Evolutionary conservation across 2,888 invertebrate genomes (phyloP).

Genomic region (Spodoptera littoralis): DNA sequence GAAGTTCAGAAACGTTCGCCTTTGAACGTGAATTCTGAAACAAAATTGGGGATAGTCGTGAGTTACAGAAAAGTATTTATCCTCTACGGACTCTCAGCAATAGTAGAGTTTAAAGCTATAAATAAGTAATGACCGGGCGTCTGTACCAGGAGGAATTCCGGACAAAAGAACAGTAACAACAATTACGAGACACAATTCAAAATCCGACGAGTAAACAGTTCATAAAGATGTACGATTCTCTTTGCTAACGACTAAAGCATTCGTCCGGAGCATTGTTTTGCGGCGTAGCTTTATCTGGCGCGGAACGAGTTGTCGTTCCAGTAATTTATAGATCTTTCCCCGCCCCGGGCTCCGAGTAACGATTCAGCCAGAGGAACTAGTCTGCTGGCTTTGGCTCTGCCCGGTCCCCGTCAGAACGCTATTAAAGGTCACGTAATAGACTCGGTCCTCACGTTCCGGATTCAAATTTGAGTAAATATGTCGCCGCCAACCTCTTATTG

Average conservation of each 20-base stretch:
- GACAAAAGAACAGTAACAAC: conserved; percentile 66
- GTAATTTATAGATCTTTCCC: conserved; percentile 87
- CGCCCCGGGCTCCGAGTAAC: conserved; percentile 81
- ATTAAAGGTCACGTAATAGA: conserved; percentile 85
- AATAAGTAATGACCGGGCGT: conserved; percentile 54
- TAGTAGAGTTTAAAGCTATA: conserved; percentile 55
- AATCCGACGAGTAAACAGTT: conserved; percentile 79
- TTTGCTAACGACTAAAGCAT: conserved; percentile 81
- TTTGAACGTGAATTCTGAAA: conserved; percentile 83
- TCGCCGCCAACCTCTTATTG: conserved; percentile 74
- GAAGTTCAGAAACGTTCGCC: conserved; percentile 87
- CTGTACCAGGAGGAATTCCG: conserved; percentile 50
- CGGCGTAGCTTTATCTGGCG: conserved; percentile 86
- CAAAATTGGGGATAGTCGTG: conserved; percentile 80
- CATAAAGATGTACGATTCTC: conserved; percentile 83
- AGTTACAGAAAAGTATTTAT: conserved; percentile 75
- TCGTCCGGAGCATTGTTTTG: conserved; percentile 86
- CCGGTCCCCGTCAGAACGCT: conserved; percentile 71
- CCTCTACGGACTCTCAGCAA: conserved; percentile 57
- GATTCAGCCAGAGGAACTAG: conserved; percentile 73
- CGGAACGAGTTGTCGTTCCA: conserved; percentile 86
- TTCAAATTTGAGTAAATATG: conserved; percentile 85
- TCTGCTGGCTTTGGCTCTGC: conserved; percentile 65
- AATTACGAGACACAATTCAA: conserved; percentile 70
- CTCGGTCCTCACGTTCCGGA: conserved; percentile 80